Base-by-base conservation (phyloP, 2,113 vertebrate species). In the Epinephelus cyanopodus region DNA sequence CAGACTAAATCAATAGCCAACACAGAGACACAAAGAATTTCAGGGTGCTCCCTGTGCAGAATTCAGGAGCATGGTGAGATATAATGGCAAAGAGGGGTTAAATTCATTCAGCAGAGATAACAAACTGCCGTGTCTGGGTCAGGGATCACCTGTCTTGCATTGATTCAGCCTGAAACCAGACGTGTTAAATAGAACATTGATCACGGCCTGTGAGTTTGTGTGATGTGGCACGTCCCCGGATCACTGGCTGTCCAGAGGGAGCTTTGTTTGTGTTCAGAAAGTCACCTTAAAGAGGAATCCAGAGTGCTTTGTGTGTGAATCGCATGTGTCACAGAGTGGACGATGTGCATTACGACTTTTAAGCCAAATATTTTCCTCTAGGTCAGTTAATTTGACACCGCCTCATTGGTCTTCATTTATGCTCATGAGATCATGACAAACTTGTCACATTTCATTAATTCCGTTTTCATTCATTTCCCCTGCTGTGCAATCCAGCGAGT, bases 1-100 rank as follows among this genome's bases (percentile, higher is more conserved):
- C 62, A 50, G 66, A 85, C 85, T 45, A 67, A 85, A 95, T 94
- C 91, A 84, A 93, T 93, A 89, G 29, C 52, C 52, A 9, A 57
- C 56, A 18, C 70, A 85, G 74, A 81, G 61, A 84, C 68, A 91
- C 69, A 74, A 75, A 89, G 77, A 86, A 65, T 87, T 63, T 67
- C 56, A 63, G 47, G 25, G n/a, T 11, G 62, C 56, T 83, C 77
- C 56, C 2, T 4, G 42, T 23, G 62, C 75, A 75, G 70, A 74
- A 61, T 19, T 57, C 64, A 63, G 68, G 60, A 69, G 77, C 72
- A 76, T 11, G 21, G 71, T 47, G 54, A 88, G 79, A 79, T 82
- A 83, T 85, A 70, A 88, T 72, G 74, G 57, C 73, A 73, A 63
- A 72, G 60, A 10, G 62, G 47, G 88, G 77, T 76, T 81, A 67